Evolutionary conservation across 30 jellyfish, hydroid and myxozoan genomes (phyloP), one percentile per base, ranked within the genome.

Genomic region (Aurelia sp.): DNA sequence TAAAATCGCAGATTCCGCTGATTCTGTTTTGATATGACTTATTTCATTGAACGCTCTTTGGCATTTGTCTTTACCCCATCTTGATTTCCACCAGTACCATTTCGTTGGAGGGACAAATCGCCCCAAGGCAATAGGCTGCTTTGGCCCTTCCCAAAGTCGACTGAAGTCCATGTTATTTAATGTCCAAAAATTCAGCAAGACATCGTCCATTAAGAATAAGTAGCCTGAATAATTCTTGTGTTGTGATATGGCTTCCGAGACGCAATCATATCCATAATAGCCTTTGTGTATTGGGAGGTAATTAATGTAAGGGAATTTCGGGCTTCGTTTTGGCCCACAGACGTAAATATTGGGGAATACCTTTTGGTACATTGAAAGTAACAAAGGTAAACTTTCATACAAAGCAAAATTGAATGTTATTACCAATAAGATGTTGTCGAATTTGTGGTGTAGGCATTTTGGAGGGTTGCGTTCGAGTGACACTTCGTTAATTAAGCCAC

Each of bases 11-110:
- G 78, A 76, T 33, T 76, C 95, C 3, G 81, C 52, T 0, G 85
- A 60, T 44, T 82, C 86, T 58, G 69, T 86, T 31, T 40, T 16
- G 48, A 87, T 41, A 48, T 60, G 77, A 17, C 41, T 18, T 13
- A 89, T 70, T 50, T 89, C 93, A 48, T 91, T 57, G 64, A 81
- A 77, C 3, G 98, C 97, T 53, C 59, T 71, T 35, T 66, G 91
- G 61, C 99, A 95, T 37, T 90, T 85, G 16, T 68, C 67, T 65
- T 73, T 78, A 5, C 99, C 99, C 98, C 97, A 89, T 55, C 94
- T 57, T 37, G 98, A 84, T 8, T 59, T 37, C 99, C 99, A 95
- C 98, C 98, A 95, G 74, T 86, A 95, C 99, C 99, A 95, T 16
- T 22, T 68, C 20, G 74, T 23, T 1, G 96, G 93, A 12, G 96